Conservation (phyloP, 2,888 invertebrate genomes). For the Bellardia pandia region DNA sequence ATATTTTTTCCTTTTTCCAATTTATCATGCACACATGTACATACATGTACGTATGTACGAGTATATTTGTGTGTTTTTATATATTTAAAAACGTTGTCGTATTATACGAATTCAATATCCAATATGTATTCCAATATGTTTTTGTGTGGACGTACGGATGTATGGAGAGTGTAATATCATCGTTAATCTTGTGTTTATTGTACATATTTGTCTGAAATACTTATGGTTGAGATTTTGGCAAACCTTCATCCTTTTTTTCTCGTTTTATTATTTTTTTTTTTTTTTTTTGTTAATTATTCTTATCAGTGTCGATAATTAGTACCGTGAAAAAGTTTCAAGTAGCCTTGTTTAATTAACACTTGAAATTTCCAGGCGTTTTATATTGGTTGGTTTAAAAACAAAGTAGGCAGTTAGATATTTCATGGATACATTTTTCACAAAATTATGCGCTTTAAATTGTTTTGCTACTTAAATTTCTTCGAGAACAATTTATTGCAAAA, state of each 20-base stretch:
- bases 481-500: slow-evolving; percentile 3
- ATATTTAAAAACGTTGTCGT: slow-evolving; percentile 1
- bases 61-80: not conserved
- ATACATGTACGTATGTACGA: not conserved
- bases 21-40: slow-evolving; percentile 57
- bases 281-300: slow-evolving; percentile 70
- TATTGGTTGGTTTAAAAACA: not conserved
- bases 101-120: slow-evolving; percentile 26
- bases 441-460: not conserved
- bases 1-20: slow-evolving; percentile 43
- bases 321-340: slow-evolving; percentile 60
- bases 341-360: slow-evolving; percentile 72
- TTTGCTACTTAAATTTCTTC: not conserved
- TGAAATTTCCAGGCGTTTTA: slow-evolving; percentile 22
- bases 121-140: slow-evolving; percentile 32
- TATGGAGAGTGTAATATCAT: not conserved
- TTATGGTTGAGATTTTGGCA: slow-evolving; percentile 64
- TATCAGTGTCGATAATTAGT: slow-evolving; percentile 74
- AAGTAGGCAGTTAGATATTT: not conserved
- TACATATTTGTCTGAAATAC: slow-evolving; percentile 73
- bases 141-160: not conserved
- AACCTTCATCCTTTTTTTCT: slow-evolving; percentile 28
- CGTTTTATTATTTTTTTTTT: slow-evolving; percentile 40
- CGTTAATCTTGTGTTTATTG: slow-evolving; percentile 73
- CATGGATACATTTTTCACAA: not conserved